Evolutionary conservation across 2,888 invertebrate genomes (phyloP).

Genomic region (Gisinianus flammeolus): DNA sequence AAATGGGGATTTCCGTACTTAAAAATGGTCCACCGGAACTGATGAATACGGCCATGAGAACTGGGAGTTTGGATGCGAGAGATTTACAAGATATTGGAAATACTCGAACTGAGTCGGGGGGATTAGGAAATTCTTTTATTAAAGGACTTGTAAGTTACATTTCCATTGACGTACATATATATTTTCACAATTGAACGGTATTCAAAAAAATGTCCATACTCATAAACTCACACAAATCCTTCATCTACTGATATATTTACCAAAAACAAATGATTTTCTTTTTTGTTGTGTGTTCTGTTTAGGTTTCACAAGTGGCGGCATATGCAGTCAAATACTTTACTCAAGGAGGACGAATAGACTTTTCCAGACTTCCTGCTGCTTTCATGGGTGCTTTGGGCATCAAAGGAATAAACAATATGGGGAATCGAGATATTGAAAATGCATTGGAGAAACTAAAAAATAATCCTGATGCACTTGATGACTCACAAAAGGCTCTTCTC

Average conservation of each 20-base stretch:
- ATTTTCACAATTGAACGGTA: neutral
- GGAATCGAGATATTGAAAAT: slow-evolving; percentile 48
- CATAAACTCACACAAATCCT: neutral
- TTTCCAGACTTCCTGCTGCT: slow-evolving; percentile 48
- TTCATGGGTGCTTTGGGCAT: slow-evolving; percentile 55
- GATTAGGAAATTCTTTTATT: slow-evolving; percentile 43
- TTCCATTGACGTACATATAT: neutral
- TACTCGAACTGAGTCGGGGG: slow-evolving; percentile 34
- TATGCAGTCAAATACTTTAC: slow-evolving; percentile 47
- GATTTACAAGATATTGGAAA: slow-evolving; percentile 48
- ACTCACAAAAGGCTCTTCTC: slow-evolving; percentile 53
- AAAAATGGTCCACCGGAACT: slow-evolving; percentile 54
- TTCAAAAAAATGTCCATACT: neutral
- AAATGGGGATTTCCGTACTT: slow-evolving; percentile 44
- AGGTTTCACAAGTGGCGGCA: slow-evolving; percentile 44
- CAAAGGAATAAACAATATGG: slow-evolving; percentile 47
- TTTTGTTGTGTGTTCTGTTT: neutral
- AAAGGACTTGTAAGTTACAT: slow-evolving; percentile 55
- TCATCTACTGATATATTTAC: neutral
- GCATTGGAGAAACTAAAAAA: slow-evolving; percentile 47
- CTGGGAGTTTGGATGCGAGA: slow-evolving; percentile 32
- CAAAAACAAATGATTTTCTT: neutral
- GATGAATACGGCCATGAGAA: slow-evolving; percentile 45
- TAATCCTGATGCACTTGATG: slow-evolving; percentile 52
- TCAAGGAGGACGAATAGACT: slow-evolving; percentile 43